Evolutionary conservation across 2,888 invertebrate species (phyloP).

Genomic region (Scaptodrosophila latifasciaeformis): DNA sequence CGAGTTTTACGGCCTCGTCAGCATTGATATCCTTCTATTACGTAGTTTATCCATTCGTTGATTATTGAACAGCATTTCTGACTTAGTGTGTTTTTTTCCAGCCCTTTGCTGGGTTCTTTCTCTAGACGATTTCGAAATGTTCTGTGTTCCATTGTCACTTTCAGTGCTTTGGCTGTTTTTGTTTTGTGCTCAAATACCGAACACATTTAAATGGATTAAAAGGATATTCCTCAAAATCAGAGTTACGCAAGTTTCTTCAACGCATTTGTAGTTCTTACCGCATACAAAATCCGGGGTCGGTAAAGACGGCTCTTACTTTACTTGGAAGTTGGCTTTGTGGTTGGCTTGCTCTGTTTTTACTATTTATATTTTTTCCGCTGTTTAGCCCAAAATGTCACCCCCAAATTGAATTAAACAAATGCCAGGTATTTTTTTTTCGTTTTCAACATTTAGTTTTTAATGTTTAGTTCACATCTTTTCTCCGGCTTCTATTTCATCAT

Average conservation of each 20-base stretch:
- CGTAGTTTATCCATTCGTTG: conserved; percentile 67
- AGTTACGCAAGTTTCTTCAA: conserved; percentile 51
- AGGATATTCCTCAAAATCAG: conserved; percentile 61
- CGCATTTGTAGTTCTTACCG: conserved; percentile 26
- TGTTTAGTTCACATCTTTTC: conserved; percentile 43
- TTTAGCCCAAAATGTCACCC: background rate
- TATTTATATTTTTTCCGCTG: conserved; percentile 30
- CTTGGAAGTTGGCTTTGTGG: too few species aligned
- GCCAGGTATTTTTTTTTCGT: conserved; percentile 27
- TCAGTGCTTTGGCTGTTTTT: conserved; percentile 11
- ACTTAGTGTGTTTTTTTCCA: conserved; percentile 46
- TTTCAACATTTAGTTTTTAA: conserved; percentile 62
- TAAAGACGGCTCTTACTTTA: background rate
- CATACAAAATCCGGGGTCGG: too few species aligned
- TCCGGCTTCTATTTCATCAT: conserved; percentile 16
- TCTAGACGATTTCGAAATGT: background rate
- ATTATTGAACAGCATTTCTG: conserved; percentile 65
- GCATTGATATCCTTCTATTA: conserved; percentile 57
- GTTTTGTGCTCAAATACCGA: conserved; percentile 49
- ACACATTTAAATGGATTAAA: conserved; percentile 67
- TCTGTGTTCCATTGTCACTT: background rate
- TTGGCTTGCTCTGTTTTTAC: conserved; percentile 25
- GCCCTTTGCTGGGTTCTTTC: background rate
- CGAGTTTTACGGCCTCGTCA: conserved; percentile 52
- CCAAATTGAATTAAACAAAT: background rate